Percentiles rank a stretch among this genome's conserved stretches.
These are phyloP conservation scores for Trematomus loennbergii DNA, from an alignment of 2,113 vertebrate genomes.

Conservation along the genomic window DNA sequence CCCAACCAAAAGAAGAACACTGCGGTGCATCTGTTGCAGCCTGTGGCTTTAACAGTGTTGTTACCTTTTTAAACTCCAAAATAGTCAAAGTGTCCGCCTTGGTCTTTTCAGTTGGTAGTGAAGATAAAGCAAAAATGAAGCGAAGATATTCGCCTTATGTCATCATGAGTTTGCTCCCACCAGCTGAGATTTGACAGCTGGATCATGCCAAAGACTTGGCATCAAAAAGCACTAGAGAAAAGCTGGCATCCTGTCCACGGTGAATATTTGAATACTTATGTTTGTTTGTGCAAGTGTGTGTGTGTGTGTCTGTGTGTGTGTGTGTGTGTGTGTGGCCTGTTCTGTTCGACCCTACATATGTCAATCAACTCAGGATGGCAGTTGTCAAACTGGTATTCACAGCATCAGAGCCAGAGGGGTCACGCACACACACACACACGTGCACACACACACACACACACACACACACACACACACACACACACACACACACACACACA, in stretches of 20 bases:
- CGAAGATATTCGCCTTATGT: slow-evolving; percentile 43
- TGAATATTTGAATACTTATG: slow-evolving; percentile 55
- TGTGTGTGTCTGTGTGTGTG: slow-evolving; percentile 39
- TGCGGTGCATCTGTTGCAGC: slow-evolving; percentile 52
- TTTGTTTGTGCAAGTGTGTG: slow-evolving; percentile 32
- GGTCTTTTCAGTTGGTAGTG: slow-evolving; percentile 32
- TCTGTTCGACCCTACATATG: slow-evolving; percentile 68
- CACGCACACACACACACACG: slow-evolving; percentile 6
- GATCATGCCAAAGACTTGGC: slow-evolving; percentile 59
- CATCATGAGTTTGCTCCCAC: slow-evolving; percentile 49
- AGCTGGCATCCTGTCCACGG: slow-evolving; percentile 54
- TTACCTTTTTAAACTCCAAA: slow-evolving; percentile 18
- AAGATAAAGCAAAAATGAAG: slow-evolving; percentile 24
- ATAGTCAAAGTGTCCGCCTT: slow-evolving; percentile 6
- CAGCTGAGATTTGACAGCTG: slow-evolving; percentile 61
- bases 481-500: slow-evolving; percentile 3
- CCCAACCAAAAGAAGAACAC: slow-evolving; percentile 1
- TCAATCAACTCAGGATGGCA: slow-evolving; percentile 74
- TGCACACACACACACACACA: slow-evolving; percentile 23
- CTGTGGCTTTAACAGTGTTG: slow-evolving; percentile 25
- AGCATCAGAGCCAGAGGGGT: slow-evolving; percentile 48
- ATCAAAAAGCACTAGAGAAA: slow-evolving; percentile 43
- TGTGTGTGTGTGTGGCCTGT: slow-evolving; percentile 51
- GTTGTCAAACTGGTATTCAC: slow-evolving; percentile 63
- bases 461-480: slow-evolving; percentile 13